These are phyloP conservation scores for Micrastur ruficollis DNA, from an alignment of 2,797 vertebrate species.

Conservation along the genomic window DNA sequence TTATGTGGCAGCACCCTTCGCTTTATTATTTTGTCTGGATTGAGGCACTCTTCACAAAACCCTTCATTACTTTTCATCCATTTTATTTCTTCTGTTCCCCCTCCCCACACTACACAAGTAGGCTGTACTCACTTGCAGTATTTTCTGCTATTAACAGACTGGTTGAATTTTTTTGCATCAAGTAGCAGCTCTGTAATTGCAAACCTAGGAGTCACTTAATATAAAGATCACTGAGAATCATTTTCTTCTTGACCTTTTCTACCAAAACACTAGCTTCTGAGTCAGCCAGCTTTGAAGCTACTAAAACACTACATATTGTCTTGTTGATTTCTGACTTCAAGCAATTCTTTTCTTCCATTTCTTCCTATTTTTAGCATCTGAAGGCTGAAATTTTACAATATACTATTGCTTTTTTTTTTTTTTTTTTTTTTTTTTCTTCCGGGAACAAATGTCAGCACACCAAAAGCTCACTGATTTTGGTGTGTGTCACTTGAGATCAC, in stretches of 20 bases:
- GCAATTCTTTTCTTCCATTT: neutral
- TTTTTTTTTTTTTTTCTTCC: neutral
- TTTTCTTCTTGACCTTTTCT: conserved; percentile 54
- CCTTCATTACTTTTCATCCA: neutral
- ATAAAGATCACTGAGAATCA: conserved; percentile 31
- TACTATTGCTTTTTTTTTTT: neutral
- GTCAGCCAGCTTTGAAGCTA: conserved; percentile 39
- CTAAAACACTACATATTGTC: neutral
- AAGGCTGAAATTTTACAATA: conserved; percentile 34
- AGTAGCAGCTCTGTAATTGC: neutral
- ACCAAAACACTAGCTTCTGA: conserved; percentile 54
- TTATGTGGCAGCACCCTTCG: neutral
- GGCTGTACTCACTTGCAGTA: neutral
- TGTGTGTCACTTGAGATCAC: neutral
- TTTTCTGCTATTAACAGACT: neutral
- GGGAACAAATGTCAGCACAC: conserved; percentile 26
- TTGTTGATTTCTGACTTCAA: conserved; percentile 29
- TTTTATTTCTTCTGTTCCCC: neutral
- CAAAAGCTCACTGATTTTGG: conserved; percentile 32
- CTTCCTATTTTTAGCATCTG: conserved; percentile 32
- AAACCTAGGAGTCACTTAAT: conserved; percentile 14
- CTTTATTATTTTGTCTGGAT: neutral
- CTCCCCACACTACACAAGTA: neutral
- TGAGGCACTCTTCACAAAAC: neutral
- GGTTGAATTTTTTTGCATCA: neutral